These are phyloP conservation scores for Delphinapterus leucas DNA, from an alignment of 2,113 vertebrate species.

Conservation along the genomic window DNA sequence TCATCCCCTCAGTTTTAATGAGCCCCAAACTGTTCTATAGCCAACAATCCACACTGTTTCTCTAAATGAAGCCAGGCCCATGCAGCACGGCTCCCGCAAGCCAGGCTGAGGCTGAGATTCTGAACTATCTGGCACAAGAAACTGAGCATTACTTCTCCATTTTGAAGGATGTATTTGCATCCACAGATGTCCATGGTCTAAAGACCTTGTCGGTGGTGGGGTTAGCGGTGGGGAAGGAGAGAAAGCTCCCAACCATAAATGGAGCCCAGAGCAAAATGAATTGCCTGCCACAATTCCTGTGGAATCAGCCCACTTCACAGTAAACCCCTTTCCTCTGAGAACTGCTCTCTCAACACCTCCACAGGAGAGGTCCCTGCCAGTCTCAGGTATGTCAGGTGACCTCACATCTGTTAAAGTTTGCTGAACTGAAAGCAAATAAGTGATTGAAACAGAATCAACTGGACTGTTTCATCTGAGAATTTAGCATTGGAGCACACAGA, in stretches of 20 bases:
- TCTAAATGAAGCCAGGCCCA: neutral
- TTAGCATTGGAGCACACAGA: neutral
- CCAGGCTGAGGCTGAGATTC: neutral
- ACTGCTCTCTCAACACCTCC: neutral
- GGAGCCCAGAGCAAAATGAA: neutral
- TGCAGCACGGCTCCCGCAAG: neutral
- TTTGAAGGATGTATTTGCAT: neutral
- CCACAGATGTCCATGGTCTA: neutral
- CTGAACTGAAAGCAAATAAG: neutral
- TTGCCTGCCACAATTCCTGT: neutral
- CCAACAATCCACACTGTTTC: neutral
- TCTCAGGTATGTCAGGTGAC: neutral
- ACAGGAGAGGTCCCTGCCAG: neutral
- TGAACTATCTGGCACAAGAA: neutral
- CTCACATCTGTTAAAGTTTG: neutral
- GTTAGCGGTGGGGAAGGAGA: neutral
- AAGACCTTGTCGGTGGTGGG: neutral
- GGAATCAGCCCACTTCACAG: neutral
- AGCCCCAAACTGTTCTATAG: neutral
- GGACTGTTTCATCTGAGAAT: neutral
- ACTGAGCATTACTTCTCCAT: neutral
- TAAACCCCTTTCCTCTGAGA: neutral
- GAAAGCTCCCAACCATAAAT: neutral
- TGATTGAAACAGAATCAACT: neutral
- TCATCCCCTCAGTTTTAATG: neutral